These are phyloP conservation scores for Theristus sp. DNA, from an alignment of 2,888 invertebrate genomes.

Conservation along the genomic window DNA sequence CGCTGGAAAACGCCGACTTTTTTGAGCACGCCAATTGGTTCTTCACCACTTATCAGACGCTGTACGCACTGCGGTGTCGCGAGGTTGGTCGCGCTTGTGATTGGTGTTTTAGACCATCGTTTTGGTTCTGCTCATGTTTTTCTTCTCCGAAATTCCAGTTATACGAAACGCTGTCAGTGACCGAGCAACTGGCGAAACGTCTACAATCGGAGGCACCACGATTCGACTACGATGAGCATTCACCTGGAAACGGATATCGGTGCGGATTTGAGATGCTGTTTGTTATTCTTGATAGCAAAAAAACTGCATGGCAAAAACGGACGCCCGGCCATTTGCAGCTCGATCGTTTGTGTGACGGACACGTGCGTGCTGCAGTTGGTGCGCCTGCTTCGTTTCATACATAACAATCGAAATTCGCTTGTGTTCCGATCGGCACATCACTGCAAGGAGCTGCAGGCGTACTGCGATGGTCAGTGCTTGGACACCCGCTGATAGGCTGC, in stretches of 20 bases:
- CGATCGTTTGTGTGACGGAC: conserved; percentile 56
- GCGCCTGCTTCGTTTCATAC: conserved; percentile 52
- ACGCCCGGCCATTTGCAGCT: conserved; percentile 41
- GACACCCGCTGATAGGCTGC: too few relatives aligned
- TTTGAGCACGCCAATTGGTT: not conserved
- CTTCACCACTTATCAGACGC: not conserved
- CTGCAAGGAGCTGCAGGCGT: conserved; percentile 61
- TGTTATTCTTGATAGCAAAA: too few relatives aligned
- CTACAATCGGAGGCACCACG: conserved; percentile 45
- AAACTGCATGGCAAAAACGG: too few relatives aligned
- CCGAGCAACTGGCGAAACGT: conserved; percentile 46
- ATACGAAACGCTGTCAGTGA: not conserved
- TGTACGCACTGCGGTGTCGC: not conserved
- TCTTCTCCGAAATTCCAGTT: not conserved
- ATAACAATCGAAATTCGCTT: conserved; percentile 50
- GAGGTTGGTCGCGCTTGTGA: not conserved
- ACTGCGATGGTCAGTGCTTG: conserved; percentile 27
- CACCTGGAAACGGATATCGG: conserved; percentile 67
- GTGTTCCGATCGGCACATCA: conserved; percentile 55
- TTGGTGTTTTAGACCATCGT: not conserved
- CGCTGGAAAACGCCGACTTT: not conserved
- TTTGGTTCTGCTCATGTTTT: too few relatives aligned
- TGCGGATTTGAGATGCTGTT: too few relatives aligned
- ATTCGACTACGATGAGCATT: conserved; percentile 62
- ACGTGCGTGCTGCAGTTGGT: conserved; percentile 53